phyloP scores from a whole-genome alignment of 2,888 invertebrate species.

The Dermolepida albohirtum region DNA sequence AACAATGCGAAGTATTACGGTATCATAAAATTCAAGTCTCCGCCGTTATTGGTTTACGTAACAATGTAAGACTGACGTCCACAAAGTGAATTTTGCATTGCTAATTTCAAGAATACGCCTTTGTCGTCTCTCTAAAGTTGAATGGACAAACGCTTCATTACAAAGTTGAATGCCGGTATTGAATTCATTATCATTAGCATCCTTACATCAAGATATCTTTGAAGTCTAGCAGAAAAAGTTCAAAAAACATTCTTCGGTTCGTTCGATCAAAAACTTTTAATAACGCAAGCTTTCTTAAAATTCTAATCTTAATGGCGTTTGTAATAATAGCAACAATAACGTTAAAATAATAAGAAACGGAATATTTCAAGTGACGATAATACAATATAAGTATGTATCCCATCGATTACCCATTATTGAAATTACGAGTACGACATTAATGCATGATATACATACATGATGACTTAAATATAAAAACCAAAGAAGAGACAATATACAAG shows the following conservation, averaged over 20 bases:
- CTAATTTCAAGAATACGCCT: conserved; percentile 43
- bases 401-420: no score
- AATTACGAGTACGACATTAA: no score
- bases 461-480: no score
- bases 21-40: conserved; percentile 12
- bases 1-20: conserved; percentile 20
- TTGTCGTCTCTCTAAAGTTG: conserved; percentile 33
- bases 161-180: conserved; percentile 46
- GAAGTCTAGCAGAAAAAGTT: conserved; percentile 1
- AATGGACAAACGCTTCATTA: conserved; percentile 48
- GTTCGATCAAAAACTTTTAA: background rate
- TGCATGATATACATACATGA: no score
- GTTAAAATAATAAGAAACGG: no score
- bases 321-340: no score
- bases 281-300: no score
- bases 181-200: conserved; percentile 31
- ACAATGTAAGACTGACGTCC: conserved; percentile 40
- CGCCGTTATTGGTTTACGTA: conserved; percentile 36
- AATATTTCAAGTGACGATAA: no score
- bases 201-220: conserved; percentile 31
- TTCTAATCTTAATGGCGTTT: no score
- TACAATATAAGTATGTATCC: no score
- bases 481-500: no score
- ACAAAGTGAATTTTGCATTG: conserved; percentile 47
- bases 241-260: background rate